Base-by-base conservation (phyloP, 2,113 vertebrate species). In the Salvator merianae region DNA sequence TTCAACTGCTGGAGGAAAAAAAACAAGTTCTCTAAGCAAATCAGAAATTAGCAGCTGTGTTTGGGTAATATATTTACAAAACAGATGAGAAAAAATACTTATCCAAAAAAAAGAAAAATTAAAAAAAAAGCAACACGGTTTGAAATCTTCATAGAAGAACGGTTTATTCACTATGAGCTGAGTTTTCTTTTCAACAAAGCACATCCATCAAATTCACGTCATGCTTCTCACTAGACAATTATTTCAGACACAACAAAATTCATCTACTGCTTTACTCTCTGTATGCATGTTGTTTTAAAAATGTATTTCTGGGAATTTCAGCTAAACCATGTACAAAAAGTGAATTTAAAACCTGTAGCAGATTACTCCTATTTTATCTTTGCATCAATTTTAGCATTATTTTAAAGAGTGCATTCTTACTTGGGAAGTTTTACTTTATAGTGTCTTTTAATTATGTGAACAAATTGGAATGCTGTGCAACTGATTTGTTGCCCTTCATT, bases 1-100 rank as follows among this genome's bases (percentile, higher is more conserved):
- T 87, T 95, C 93, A 87, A 81, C 96, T 96, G 78, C 79, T 72
- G 91, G n/a, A 81, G 72, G 92, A 73, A 77, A 86, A 71, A 65
- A 36, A 79, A 84, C 0, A 0, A 32, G 87, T 59, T 4, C 73
- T 62, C 86, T 86, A 28, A 79, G 4, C 86, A 69, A 32, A 12
- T 55, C 88, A 32, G 16, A 87, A 85, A 5, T 0, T 18, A 88
- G 77, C 0, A 16, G 0, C 70, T 82, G 66, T 80, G 71, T 66
- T 87, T 32, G 79, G 74, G 43, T n/a, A 79, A 28, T 10, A 73
- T 8, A 82, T 34, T 34, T 65, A 82, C 32, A 82, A 63, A 7
- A 0, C 24, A 63, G 32, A 70, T 84, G 22, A n/a, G 13, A 73
- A 40, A 65, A 65, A 5, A 62, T 75, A 1, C 18, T 70, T 18